phyloP scores from a whole-genome alignment of 1,140 invertebrate genomes.

The Vanessa atalanta region DNA sequence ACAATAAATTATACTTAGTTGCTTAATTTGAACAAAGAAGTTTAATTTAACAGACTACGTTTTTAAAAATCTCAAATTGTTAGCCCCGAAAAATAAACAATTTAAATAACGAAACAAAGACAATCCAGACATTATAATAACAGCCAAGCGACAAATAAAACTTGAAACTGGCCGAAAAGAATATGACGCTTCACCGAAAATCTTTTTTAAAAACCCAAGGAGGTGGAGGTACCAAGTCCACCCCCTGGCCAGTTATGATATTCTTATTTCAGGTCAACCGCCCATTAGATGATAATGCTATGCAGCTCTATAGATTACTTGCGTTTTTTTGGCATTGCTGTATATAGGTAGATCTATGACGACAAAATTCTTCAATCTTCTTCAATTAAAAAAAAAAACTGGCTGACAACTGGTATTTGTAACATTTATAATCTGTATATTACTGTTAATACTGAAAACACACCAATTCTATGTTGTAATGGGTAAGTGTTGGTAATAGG shows the following conservation, averaged over 20 bases:
- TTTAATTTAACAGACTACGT: neutral
- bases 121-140: slow-evolving; percentile 38
- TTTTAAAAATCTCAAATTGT: slow-evolving; percentile 18
- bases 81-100: slow-evolving; percentile 24
- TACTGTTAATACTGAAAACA: too few relatives aligned
- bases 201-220: slow-evolving; percentile 49
- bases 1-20: slow-evolving; percentile 1
- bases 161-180: slow-evolving; percentile 43
- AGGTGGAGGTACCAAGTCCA: slow-evolving; percentile 56
- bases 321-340: too few relatives aligned
- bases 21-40: neutral
- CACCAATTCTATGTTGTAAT: too few relatives aligned
- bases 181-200: slow-evolving; percentile 45
- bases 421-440: too few relatives aligned
- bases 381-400: too few relatives aligned
- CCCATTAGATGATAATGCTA: slow-evolving; percentile 1
- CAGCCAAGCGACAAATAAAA: slow-evolving; percentile 37
- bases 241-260: slow-evolving; percentile 72
- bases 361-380: too few relatives aligned
- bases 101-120: slow-evolving; percentile 26
- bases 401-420: too few relatives aligned
- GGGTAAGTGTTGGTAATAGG: too few relatives aligned
- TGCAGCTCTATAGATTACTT: neutral
- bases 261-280: slow-evolving; percentile 12
- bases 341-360: too few relatives aligned